Evolutionary conservation across 1,140 invertebrate species (phyloP).

Genomic region (Akabosia matsudoensis): DNA sequence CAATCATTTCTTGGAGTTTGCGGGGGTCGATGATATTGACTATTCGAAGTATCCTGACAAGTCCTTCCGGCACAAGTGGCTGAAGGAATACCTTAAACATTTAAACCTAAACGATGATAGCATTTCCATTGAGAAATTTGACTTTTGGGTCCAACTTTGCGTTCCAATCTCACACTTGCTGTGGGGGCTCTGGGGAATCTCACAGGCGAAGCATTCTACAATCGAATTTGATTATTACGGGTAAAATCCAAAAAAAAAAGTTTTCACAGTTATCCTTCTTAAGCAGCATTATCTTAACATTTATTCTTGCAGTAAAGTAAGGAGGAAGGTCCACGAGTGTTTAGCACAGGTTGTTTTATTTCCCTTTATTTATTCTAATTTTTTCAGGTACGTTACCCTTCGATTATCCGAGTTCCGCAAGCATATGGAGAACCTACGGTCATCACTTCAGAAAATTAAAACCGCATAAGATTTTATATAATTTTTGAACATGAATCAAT

Average conservation of each 20-base stretch:
- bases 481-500: too few relatives aligned
- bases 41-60: constrained; percentile 73
- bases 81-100: constrained; percentile 65
- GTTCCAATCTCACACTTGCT: constrained; percentile 76
- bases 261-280: not conserved
- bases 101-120: not conserved
- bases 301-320: too few relatives aligned
- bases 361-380: not conserved
- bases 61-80: constrained; percentile 76
- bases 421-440: constrained; percentile 12
- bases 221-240: constrained; percentile 91
- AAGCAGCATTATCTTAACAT: too few relatives aligned
- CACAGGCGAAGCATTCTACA: constrained; percentile 81
- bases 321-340: too few relatives aligned
- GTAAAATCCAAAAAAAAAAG: constrained; percentile 60
- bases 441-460: not conserved
- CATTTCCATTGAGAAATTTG: constrained; percentile 60
- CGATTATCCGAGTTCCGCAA: constrained; percentile 18
- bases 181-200: constrained; percentile 88
- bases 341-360: too few relatives aligned
- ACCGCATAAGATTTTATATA: too few relatives aligned
- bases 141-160: constrained; percentile 49
- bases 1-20: constrained; percentile 98
- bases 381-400: constrained; percentile 14
- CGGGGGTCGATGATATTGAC: constrained; percentile 68